These are phyloP conservation scores for Megalurothrips usitatus DNA, from an alignment of 2,888 invertebrate genomes.

Conservation along the genomic window DNA sequence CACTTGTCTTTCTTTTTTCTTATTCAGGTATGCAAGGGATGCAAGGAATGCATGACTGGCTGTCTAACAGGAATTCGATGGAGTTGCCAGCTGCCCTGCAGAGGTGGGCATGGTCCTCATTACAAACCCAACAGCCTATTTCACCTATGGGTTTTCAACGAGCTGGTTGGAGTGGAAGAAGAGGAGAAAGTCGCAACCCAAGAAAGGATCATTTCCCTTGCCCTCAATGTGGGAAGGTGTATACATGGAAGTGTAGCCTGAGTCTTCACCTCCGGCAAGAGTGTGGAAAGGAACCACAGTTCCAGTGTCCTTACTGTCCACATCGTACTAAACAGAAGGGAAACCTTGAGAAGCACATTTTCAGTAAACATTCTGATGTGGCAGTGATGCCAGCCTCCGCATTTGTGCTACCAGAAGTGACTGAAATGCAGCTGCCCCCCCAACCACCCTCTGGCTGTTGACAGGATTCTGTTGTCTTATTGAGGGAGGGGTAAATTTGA, in stretches of 20 bases:
- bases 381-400: neutral
- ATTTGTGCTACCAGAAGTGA: conserved; percentile 5
- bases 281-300: conserved; percentile 45
- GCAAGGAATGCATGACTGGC: neutral
- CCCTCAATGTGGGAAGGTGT: conserved; percentile 39
- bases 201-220: conserved; percentile 25
- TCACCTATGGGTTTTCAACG: neutral
- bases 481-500: neutral
- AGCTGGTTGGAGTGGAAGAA: conserved; percentile 10
- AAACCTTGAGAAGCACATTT: conserved; percentile 45
- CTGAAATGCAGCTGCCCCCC: conserved; percentile 3
- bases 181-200: conserved; percentile 12
- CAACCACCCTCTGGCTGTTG: neutral
- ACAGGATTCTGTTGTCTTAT: neutral
- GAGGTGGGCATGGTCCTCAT: conserved; percentile 2
- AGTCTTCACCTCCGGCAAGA: conserved; percentile 45
- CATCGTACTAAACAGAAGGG: conserved; percentile 45
- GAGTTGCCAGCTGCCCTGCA: neutral
- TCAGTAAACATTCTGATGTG: conserved; percentile 38
- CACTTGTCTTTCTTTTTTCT: neutral
- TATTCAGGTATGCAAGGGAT: conserved; percentile 10
- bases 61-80: neutral
- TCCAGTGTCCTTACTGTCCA: conserved; percentile 45
- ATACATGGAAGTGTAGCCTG: conserved; percentile 39
- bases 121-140: neutral